A percentile compares a stretch with the other conserved stretches of the same genome.
These are phyloP conservation scores for Altica lythri DNA, from an alignment of 2,888 invertebrate species.

Conservation along the genomic window DNA sequence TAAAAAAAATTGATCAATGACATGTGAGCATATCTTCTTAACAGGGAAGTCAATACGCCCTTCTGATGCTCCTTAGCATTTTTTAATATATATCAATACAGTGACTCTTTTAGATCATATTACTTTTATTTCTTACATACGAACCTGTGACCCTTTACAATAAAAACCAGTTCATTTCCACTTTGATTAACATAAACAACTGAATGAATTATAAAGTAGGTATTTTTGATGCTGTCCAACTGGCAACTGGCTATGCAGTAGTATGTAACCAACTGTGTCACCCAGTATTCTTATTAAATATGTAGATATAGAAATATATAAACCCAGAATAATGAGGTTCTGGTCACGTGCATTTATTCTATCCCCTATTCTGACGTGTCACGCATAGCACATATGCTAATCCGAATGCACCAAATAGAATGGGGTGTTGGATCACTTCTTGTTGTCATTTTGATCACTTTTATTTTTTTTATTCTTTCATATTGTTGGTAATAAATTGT, in stretches of 20 bases:
- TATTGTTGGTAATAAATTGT: too few relatives aligned
- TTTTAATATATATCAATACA: too few relatives aligned
- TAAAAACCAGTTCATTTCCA: constrained; percentile 1
- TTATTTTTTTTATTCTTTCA: too few relatives aligned
- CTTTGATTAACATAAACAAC: background rate
- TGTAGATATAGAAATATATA: constrained; percentile 12
- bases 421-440: background rate
- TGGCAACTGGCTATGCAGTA: too few relatives aligned
- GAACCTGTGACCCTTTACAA: too few relatives aligned
- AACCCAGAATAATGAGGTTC: constrained; percentile 18
- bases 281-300: constrained; percentile 21
- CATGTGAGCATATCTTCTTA: too few relatives aligned
- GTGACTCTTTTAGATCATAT: too few relatives aligned
- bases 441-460: too few relatives aligned
- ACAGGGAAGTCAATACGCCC: too few relatives aligned
- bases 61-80: too few relatives aligned
- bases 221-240: background rate
- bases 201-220: too few relatives aligned
- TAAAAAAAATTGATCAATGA: too few relatives aligned
- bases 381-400: constrained; percentile 20
- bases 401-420: constrained; percentile 20
- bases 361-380: constrained; percentile 15
- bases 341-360: constrained; percentile 25
- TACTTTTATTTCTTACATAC: background rate
- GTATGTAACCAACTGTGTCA: constrained; percentile 9